Evolutionary conservation across 2,888 invertebrate genomes (phyloP), one percentile per base, ranked within the genome.

Genomic region (Lasioglossum leucozonium): DNA sequence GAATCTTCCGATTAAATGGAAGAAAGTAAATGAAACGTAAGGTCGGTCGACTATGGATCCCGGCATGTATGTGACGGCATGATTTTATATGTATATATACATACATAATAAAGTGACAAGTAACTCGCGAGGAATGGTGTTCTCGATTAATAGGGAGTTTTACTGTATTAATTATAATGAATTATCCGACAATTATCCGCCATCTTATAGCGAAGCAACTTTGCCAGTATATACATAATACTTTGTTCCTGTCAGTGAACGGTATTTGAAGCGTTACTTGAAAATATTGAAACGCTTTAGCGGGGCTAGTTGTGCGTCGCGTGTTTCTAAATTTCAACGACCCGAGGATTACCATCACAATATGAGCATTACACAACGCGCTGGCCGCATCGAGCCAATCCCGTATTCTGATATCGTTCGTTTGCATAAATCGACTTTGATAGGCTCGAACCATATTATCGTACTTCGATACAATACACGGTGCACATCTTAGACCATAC

Each of bases 291-390:
- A 65, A 65, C 16, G 30, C 1, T 13, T 30, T 62, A 2, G 2
- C 26, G 18, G 30, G 18, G 22, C 18, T 44, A 44, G 44, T 72
- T 44, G 22, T n/a, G 47, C 10, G 11, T 16, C 34, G 51, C 47
- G 8, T 40, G 37, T 47, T 74, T 58, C n/a, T 40, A 74, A 74
- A 58, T 74, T 74, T 55, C 73, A 55, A 55, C 55, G 73, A 74
- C 26, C 37, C 44, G 40, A 65, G 30, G 30, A 44, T 75, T 42
- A 65, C 58, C 62, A 75, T 44, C 58, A 75, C 62, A 75, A 75
- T 30, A 44, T 30, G 44, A 44, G 26, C 22, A 44, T 65, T 62
- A 44, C 44, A 22, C 22, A 75, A 75, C 42, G 4, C 6, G 55
- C 13, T 55, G 34, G 58, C 16, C 40, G 47, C 34, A 37, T 65